A percentile compares a stretch with the other conserved stretches of the same genome.
Evolutionary conservation across 2,888 invertebrate species (phyloP).

Genomic region (Agrochola lychnidis): DNA sequence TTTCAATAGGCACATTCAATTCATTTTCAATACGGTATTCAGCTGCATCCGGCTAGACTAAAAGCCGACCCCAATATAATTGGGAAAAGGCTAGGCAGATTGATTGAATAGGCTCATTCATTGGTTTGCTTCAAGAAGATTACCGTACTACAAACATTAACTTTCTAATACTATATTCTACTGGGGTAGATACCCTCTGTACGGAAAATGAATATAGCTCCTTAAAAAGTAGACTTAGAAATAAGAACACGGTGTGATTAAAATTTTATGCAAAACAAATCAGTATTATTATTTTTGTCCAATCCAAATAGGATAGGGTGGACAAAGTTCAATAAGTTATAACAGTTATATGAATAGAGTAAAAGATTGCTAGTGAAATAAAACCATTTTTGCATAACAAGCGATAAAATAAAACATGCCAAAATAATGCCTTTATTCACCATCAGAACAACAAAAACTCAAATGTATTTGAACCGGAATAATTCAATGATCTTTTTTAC

Average conservation of each 20-base stretch:
- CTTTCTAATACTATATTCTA: background rate
- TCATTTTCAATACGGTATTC: no score
- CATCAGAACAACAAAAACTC: slow-evolving; percentile 4
- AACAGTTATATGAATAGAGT: background rate
- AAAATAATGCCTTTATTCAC: background rate
- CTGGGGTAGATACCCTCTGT: background rate
- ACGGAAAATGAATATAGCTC: background rate
- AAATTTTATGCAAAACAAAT: background rate
- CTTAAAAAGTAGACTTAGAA: background rate
- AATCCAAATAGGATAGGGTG: background rate
- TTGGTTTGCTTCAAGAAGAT: background rate
- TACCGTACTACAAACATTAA: no score
- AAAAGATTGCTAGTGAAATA: background rate
- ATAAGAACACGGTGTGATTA: background rate
- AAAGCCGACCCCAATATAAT: no score
- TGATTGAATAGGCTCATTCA: background rate
- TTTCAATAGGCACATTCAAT: background rate
- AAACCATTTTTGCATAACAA: background rate
- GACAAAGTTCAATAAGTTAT: background rate
- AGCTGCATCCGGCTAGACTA: no score
- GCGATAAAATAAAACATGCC: background rate
- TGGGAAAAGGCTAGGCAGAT: no score
- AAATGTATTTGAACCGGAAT: slow-evolving; percentile 23
- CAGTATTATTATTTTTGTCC: background rate
- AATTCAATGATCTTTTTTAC: slow-evolving; percentile 20